phyloP scores from a whole-genome alignment of 2,797 vertebrate species.

The Melanogrammus aeglefinus region DNA sequence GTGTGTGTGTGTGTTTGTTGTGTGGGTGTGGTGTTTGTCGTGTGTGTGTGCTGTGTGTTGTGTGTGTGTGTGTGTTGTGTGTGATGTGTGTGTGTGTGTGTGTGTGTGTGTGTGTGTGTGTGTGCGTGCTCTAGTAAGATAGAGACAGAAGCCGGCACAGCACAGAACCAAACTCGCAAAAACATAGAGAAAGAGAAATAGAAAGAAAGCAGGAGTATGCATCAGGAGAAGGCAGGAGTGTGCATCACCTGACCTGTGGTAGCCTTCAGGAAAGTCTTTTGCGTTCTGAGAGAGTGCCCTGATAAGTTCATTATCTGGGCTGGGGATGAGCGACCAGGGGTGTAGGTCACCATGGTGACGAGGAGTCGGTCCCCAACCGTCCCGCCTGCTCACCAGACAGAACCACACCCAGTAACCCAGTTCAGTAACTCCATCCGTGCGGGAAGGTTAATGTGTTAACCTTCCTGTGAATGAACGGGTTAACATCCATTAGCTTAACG shows the following conservation, averaged over 20 bases:
- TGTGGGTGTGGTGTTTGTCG: no score
- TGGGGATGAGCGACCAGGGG: background rate
- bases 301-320: background rate
- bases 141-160: background rate
- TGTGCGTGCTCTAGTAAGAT: background rate
- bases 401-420: background rate
- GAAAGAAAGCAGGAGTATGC: no score
- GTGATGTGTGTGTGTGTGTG: background rate
- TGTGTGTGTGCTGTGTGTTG: no score
- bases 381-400: background rate
- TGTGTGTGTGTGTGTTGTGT: background rate
- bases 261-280: background rate
- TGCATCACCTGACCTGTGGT: background rate
- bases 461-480: no score
- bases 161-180: background rate
- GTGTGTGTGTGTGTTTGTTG: background rate
- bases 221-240: no score
- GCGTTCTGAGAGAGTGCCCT: background rate
- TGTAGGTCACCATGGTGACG: background rate
- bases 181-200: background rate
- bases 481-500: background rate
- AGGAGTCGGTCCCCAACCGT: background rate
- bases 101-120: background rate
- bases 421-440: background rate
- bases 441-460: background rate